Percentiles rank a stretch among this genome's conserved stretches.
These are phyloP conservation scores for Tympanuchus pallidicinctus DNA, from an alignment of 2,113 vertebrate species.

Conservation along the genomic window DNA sequence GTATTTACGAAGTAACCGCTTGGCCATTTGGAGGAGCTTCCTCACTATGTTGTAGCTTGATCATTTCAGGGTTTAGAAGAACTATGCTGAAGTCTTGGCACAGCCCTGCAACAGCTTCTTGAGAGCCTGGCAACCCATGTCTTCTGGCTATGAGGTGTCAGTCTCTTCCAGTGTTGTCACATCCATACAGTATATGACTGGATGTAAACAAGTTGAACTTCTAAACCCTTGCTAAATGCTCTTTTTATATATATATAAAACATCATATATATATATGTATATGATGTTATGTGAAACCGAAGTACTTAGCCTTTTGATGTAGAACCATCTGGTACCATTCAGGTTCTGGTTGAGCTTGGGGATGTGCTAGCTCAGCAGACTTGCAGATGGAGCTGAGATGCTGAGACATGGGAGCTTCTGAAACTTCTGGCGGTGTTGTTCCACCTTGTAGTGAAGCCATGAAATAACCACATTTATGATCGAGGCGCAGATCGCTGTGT, in stretches of 20 bases:
- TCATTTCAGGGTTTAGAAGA: neutral
- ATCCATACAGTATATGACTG: neutral
- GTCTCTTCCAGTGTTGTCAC: neutral
- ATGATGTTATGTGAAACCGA: neutral
- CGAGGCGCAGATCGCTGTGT: neutral
- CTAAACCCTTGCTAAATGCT: neutral
- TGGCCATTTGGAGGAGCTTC: neutral
- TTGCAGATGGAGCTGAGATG: neutral
- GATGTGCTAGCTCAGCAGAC: neutral
- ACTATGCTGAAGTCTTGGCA: neutral
- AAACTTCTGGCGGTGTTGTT: neutral
- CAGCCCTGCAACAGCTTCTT: neutral
- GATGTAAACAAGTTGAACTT: slow-evolving; percentile 25
- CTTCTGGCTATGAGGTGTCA: neutral
- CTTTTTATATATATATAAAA: neutral
- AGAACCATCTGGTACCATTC: neutral
- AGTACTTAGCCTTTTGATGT: neutral
- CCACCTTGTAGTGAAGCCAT: neutral
- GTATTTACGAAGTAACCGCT: neutral
- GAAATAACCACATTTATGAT: neutral
- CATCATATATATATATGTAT: no score
- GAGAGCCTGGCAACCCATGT: neutral
- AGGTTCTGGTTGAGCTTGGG: neutral
- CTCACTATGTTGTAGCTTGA: neutral
- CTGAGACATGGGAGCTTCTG: neutral